phyloP scores from a whole-genome alignment of 2,888 invertebrate species.

The Meghimatium bilineatum region DNA sequence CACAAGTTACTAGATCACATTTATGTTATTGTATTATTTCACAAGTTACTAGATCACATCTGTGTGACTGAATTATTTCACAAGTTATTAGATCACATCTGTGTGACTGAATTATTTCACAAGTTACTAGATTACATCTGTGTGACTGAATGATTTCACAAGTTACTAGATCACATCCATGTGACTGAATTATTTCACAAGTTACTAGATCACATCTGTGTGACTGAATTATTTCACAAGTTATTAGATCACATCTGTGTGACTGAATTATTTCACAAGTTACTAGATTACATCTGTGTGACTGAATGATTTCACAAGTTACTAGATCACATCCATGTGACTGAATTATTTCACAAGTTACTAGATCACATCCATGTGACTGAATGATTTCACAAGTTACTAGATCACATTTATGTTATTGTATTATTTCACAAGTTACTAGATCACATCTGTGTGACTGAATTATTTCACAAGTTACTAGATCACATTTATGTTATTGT shows the following conservation, averaged over 20 bases:
- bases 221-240: slow-evolving; percentile 69
- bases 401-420: too few species aligned
- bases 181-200: slow-evolving; percentile 68
- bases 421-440: background rate
- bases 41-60: slow-evolving; percentile 77
- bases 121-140: slow-evolving; percentile 77
- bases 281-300: slow-evolving; percentile 77
- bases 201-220: slow-evolving; percentile 77
- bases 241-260: slow-evolving; percentile 77
- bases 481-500: too few species aligned
- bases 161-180: slow-evolving; percentile 77
- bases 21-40: slow-evolving; percentile 66
- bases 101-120: slow-evolving; percentile 66
- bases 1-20: slow-evolving; percentile 77
- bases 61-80: slow-evolving; percentile 68
- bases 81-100: slow-evolving; percentile 77
- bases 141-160: slow-evolving; percentile 62
- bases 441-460: too few species aligned
- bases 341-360: slow-evolving; percentile 67
- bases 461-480: too few species aligned
- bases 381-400: too few species aligned
- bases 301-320: slow-evolving; percentile 68
- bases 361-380: slow-evolving; percentile 77
- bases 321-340: slow-evolving; percentile 77
- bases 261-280: slow-evolving; percentile 66